These are phyloP conservation scores for Morpho deidamia DNA, from an alignment of 2,888 invertebrate genomes.

Conservation along the genomic window DNA sequence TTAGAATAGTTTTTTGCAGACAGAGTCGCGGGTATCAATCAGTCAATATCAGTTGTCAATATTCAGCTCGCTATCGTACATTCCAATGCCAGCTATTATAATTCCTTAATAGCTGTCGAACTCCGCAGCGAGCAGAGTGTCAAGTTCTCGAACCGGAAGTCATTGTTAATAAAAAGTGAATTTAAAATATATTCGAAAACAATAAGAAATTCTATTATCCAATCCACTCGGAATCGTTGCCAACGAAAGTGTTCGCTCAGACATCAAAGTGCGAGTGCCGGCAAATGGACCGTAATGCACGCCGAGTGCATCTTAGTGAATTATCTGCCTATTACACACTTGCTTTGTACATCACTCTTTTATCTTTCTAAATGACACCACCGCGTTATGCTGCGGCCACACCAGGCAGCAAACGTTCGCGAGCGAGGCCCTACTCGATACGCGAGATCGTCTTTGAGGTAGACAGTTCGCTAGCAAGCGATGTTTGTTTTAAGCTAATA, in stretches of 20 bases:
- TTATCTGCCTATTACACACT: slow-evolving; percentile 73
- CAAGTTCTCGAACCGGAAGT: neutral
- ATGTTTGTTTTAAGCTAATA: neutral
- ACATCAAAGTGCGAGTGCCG: slow-evolving; percentile 31
- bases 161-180: slow-evolving; percentile 4
- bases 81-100: neutral
- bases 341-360: slow-evolving; percentile 62
- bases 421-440: neutral
- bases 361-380: slow-evolving; percentile 51
- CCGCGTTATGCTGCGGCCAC: slow-evolving; percentile 37
- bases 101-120: no score
- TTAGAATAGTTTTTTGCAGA: no score
- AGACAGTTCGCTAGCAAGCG: neutral
- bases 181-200: slow-evolving; percentile 19
- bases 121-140: neutral
- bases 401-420: slow-evolving; percentile 42
- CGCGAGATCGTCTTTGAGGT: neutral
- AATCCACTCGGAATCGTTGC: slow-evolving; percentile 17
- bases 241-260: slow-evolving; percentile 20
- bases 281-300: slow-evolving; percentile 66
- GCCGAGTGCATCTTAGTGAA: slow-evolving; percentile 52
- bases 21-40: no score
- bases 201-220: slow-evolving; percentile 22
- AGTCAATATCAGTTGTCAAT: neutral
- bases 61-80: neutral